These are phyloP conservation scores for Cryptotermes secundus DNA, from an alignment of 1,140 invertebrate species.

Conservation along the genomic window DNA sequence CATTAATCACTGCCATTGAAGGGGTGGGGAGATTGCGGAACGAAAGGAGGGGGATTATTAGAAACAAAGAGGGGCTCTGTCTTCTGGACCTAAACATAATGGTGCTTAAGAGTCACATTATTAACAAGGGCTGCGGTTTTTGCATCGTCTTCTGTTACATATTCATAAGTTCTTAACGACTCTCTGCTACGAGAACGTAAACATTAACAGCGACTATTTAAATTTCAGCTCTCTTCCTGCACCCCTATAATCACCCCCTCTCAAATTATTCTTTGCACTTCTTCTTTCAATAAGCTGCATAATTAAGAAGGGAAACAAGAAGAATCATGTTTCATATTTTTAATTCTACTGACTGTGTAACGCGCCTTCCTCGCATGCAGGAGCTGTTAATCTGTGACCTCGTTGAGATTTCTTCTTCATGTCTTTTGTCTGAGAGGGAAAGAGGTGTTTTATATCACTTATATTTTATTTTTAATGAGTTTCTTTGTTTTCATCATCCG, in stretches of 20 bases:
- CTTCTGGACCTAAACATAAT: constrained; percentile 24
- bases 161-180: constrained; percentile 28
- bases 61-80: constrained; percentile 14
- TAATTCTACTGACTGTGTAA: background rate
- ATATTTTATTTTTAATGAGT: too few relatives aligned
- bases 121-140: constrained; percentile 1
- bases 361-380: constrained; percentile 7
- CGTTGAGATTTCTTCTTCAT: background rate
- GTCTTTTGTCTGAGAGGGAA: too few relatives aligned
- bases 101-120: constrained; percentile 17
- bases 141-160: background rate
- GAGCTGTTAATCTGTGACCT: background rate
- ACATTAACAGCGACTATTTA: constrained; percentile 26
- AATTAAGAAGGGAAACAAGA: constrained; percentile 10
- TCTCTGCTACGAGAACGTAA: background rate
- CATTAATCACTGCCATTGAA: background rate
- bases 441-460: too few relatives aligned
- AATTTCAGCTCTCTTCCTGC: background rate
- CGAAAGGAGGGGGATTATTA: background rate
- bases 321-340: background rate
- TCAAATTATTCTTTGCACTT: background rate
- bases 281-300: constrained; percentile 23
- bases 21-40: too few relatives aligned
- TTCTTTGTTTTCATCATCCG: too few relatives aligned
- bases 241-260: background rate